These are phyloP conservation scores for Amia ocellicauda DNA, from an alignment of 2,113 vertebrate species.

Conservation along the genomic window DNA sequence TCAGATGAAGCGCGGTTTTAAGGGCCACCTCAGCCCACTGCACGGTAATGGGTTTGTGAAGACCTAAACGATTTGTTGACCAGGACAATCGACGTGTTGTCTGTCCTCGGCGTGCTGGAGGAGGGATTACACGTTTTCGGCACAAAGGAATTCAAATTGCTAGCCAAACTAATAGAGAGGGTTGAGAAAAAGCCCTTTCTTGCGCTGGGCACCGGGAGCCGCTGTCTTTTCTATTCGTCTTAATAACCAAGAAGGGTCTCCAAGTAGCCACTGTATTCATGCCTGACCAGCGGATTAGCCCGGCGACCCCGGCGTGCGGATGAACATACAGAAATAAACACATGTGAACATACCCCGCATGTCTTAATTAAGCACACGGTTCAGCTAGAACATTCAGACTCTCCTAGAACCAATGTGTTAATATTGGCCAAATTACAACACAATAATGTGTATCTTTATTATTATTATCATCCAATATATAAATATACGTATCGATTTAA, in stretches of 20 bases:
- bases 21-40: slow-evolving; percentile 58
- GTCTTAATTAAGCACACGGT: too few relatives aligned
- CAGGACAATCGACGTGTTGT: slow-evolving; percentile 86
- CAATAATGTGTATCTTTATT: too few relatives aligned
- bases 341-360: too few relatives aligned
- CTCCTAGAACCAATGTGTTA: too few relatives aligned
- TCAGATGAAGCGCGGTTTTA: slow-evolving; percentile 46
- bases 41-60: slow-evolving; percentile 81
- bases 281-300: slow-evolving; percentile 70
- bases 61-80: slow-evolving; percentile 88
- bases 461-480: too few relatives aligned
- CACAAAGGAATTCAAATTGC: slow-evolving; percentile 78
- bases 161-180: slow-evolving; percentile 70
- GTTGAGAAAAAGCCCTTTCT: slow-evolving; percentile 62
- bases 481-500: too few relatives aligned
- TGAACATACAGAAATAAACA: too few relatives aligned
- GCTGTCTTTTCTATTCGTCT: slow-evolving; percentile 67
- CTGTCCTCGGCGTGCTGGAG: slow-evolving; percentile 71
- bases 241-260: slow-evolving; percentile 71
- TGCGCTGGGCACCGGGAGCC: slow-evolving; percentile 53
- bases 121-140: slow-evolving; percentile 73
- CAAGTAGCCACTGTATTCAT: slow-evolving; percentile 76
- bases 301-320: slow-evolving; percentile 40
- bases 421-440: too few relatives aligned
- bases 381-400: too few relatives aligned